A percentile compares a stretch with the other conserved stretches of the same genome.
phyloP scores from a whole-genome alignment of 2,888 invertebrate species.

The Cremastobaeus sp. region DNA sequence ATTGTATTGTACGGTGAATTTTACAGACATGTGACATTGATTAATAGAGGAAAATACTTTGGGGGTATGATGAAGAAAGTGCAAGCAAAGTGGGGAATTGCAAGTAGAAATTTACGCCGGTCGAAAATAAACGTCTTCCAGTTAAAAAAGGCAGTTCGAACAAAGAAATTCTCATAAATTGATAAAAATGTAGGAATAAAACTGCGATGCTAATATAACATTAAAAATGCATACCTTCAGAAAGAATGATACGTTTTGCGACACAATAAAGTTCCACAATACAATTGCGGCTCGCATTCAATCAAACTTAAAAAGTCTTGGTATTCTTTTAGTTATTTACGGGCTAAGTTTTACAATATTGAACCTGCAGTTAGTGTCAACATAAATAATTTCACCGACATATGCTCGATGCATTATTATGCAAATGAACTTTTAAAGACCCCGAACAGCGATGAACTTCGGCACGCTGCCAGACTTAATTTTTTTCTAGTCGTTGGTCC shows the following conservation, averaged over 20 bases:
- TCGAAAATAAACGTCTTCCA: too few species aligned
- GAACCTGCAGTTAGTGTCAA: slow-evolving; percentile 52
- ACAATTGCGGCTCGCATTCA: slow-evolving; percentile 46
- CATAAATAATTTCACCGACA: slow-evolving; percentile 59
- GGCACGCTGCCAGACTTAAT: slow-evolving; percentile 67
- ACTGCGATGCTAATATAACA: slow-evolving; percentile 1
- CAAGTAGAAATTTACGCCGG: too few species aligned
- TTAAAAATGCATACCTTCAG: slow-evolving; percentile 24
- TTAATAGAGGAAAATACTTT: too few species aligned
- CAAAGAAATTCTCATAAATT: too few species aligned
- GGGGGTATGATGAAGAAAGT: too few species aligned
- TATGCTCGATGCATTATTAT: slow-evolving; percentile 74
- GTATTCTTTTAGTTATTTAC: slow-evolving; percentile 54
- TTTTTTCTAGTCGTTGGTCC: slow-evolving; percentile 63
- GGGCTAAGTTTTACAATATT: slow-evolving; percentile 51
- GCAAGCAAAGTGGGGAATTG: too few species aligned
- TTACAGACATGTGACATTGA: too few species aligned
- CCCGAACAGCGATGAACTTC: slow-evolving; percentile 65
- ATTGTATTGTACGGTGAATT: too few species aligned
- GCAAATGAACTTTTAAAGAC: slow-evolving; percentile 74
- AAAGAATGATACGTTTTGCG: slow-evolving; percentile 34
- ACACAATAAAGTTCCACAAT: slow-evolving; percentile 34
- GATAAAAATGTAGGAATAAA: too few species aligned
- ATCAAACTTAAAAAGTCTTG: slow-evolving; percentile 54
- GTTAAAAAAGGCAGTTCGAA: too few species aligned